Percentiles rank a stretch among this genome's conserved stretches.
These are phyloP conservation scores for Drosophila monieri DNA, from an alignment of 2,888 invertebrate genomes.

Conservation along the genomic window DNA sequence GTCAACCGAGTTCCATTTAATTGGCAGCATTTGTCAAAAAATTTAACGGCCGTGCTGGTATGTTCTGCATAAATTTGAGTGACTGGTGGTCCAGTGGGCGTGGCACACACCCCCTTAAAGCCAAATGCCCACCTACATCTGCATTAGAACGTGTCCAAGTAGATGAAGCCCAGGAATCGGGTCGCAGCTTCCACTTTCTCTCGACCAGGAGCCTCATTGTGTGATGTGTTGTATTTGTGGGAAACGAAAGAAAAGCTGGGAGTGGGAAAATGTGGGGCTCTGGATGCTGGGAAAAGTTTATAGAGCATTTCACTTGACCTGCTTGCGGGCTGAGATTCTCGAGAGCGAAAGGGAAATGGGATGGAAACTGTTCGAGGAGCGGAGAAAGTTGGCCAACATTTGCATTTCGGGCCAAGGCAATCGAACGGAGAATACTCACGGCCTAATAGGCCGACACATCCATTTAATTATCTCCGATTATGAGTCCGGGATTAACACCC, in stretches of 20 bases:
- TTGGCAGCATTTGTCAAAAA: constrained; percentile 54
- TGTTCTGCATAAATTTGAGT: constrained; percentile 28
- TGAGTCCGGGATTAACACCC: constrained; percentile 10
- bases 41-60: constrained; percentile 10
- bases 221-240: constrained; percentile 33
- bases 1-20: constrained; percentile 36
- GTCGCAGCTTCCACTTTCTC: constrained; percentile 50
- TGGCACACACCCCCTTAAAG: constrained; percentile 11
- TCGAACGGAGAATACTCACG: not conserved
- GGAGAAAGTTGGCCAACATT: constrained; percentile 34
- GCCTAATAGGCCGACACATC: constrained; percentile 5
- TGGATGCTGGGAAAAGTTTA: constrained; percentile 32
- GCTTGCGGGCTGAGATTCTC: constrained; percentile 21
- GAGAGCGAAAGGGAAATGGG: constrained; percentile 25
- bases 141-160: constrained; percentile 41
- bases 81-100: not conserved
- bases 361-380: constrained; percentile 34
- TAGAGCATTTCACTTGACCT: constrained; percentile 49
- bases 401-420: constrained; percentile 50
- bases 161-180: constrained; percentile 45
- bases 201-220: constrained; percentile 32
- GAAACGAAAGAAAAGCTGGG: constrained; percentile 5
- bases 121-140: constrained; percentile 11
- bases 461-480: constrained; percentile 33
- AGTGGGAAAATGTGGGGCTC: constrained; percentile 1